Evolutionary conservation across 2,797 vertebrate species (phyloP).

Genomic region (Smutsia gigantea): DNA sequence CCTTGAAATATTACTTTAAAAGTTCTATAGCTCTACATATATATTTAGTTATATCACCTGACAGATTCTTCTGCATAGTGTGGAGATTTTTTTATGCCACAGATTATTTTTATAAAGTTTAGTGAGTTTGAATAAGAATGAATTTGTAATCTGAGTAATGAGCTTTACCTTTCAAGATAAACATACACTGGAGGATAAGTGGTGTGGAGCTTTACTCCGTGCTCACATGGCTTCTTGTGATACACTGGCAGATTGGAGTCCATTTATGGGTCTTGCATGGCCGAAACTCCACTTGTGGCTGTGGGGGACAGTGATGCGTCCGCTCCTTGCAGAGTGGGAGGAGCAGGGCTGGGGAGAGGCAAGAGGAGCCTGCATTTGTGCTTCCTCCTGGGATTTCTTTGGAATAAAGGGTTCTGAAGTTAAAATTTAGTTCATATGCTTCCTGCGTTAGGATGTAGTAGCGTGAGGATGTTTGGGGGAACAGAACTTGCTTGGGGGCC

Average conservation of each 20-base stretch:
- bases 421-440: background rate
- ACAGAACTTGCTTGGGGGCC: background rate
- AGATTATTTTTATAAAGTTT: conserved; percentile 89
- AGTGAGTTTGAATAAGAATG: conserved; percentile 82
- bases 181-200: conserved; percentile 79
- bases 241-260: background rate
- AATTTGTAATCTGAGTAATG: conserved; percentile 79
- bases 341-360: background rate
- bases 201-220: conserved; percentile 49
- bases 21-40: conserved; percentile 76
- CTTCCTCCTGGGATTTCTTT: conserved; percentile 66
- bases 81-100: conserved; percentile 86
- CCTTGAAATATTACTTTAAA: conserved; percentile 86
- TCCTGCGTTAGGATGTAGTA: background rate
- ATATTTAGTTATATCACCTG: conserved; percentile 86
- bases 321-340: background rate
- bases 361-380: background rate
- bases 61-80: conserved; percentile 84
- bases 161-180: conserved; percentile 78
- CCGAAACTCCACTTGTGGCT: background rate
- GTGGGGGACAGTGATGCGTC: background rate
- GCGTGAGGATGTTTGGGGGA: background rate
- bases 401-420: conserved; percentile 64
- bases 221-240: background rate
- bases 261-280: background rate